A percentile compares a stretch with the other conserved stretches of the same genome.
Conservation (phyloP, 2,888 invertebrate species). For the Zhuqinia jingwanae region DNA sequence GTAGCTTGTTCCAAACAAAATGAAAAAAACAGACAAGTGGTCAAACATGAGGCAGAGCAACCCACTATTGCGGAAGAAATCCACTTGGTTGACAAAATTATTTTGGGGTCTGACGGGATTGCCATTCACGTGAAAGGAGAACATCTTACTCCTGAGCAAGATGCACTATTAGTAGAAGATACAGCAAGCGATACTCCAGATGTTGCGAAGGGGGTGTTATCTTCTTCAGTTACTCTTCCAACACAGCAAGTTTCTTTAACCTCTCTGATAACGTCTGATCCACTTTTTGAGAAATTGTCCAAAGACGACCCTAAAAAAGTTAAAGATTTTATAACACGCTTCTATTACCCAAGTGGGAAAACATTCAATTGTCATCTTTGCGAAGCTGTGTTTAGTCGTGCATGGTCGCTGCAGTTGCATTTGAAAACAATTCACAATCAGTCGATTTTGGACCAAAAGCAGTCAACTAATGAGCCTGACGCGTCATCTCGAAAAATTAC, state of each 20-base stretch:
- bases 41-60: not conserved
- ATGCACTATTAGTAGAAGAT: too few relatives aligned
- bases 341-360: not conserved
- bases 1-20: not conserved
- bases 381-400: constrained; percentile 28
- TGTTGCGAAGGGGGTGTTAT: not conserved
- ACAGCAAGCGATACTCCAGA: too few relatives aligned
- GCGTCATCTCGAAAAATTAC: constrained; percentile 13
- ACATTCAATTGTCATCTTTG: constrained; percentile 39
- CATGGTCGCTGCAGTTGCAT: constrained; percentile 58
- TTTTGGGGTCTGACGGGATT: constrained; percentile 24
- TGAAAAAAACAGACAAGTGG: not conserved
- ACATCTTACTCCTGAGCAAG: constrained; percentile 24
- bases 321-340: too few relatives aligned
- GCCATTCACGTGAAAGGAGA: constrained; percentile 59
- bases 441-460: constrained; percentile 35
- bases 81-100: constrained; percentile 51
- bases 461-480: not conserved
- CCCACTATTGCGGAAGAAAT: constrained; percentile 34
- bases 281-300: not conserved
- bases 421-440: constrained; percentile 43
- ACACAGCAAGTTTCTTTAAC: not conserved
- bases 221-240: not conserved
- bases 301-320: constrained; percentile 17
- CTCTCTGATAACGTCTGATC: constrained; percentile 19